Evolutionary conservation across 2,113 vertebrate species (phyloP).

Genomic region (Heteronetta atricapilla): DNA sequence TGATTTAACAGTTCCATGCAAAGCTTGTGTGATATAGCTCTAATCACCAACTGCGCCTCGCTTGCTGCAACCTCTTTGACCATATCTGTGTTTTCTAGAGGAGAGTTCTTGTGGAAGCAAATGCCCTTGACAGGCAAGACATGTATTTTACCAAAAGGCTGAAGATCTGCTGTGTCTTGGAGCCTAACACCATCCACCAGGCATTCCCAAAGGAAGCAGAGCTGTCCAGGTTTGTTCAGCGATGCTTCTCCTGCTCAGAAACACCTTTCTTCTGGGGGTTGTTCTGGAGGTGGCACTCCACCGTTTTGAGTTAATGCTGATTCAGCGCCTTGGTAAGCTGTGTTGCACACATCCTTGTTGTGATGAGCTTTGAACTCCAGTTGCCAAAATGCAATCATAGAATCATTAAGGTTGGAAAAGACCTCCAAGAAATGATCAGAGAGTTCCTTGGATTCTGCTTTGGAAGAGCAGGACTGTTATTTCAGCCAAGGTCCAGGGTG

Average conservation of each 20-base stretch:
- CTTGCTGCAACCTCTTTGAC: neutral
- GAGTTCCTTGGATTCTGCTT: neutral
- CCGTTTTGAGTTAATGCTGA: neutral
- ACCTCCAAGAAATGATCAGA: neutral
- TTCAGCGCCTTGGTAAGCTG: neutral
- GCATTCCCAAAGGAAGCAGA: neutral
- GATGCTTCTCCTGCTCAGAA: neutral
- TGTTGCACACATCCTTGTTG: neutral
- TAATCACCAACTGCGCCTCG: neutral
- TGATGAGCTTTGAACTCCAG: neutral
- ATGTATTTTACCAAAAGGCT: neutral
- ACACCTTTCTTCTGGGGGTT: neutral
- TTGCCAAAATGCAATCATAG: neutral
- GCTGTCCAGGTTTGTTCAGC: neutral
- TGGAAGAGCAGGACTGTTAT: neutral
- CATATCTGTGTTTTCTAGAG: neutral
- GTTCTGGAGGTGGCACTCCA: neutral
- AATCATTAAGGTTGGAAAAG: too few relatives aligned
- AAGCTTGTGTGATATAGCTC: constrained; percentile 3
- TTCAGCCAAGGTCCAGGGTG: neutral
- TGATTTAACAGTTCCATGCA: neutral
- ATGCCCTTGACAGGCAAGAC: neutral
- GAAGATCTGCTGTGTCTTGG: neutral
- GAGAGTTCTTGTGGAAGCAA: neutral
- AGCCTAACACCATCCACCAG: neutral